Evolutionary conservation across 2,797 vertebrate species (phyloP).

Genomic region (Ceryle rudis): DNA sequence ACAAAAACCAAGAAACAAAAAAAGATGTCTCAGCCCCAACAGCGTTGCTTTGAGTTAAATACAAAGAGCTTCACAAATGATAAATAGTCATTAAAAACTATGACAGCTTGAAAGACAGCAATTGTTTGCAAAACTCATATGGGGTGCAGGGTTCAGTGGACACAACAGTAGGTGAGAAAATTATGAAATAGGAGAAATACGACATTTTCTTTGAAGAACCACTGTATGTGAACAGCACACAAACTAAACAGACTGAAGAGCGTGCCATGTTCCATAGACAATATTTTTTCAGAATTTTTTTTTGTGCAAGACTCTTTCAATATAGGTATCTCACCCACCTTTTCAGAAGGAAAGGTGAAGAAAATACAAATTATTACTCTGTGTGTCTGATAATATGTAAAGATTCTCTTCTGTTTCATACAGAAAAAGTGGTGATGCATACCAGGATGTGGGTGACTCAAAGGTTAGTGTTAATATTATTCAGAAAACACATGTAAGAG

Average conservation of each 20-base stretch:
- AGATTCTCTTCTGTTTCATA: not conserved
- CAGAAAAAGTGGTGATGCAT: not conserved
- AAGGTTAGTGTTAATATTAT: not conserved
- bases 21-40: not conserved
- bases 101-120: not conserved
- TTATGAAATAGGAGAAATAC: not conserved
- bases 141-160: not conserved
- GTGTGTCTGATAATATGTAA: not conserved
- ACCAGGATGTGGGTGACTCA: conserved; percentile 38
- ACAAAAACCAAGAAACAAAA: not conserved
- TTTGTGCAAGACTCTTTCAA: not conserved
- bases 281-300: not conserved
- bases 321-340: not conserved
- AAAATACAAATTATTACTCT: not conserved
- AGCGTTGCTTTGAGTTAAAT: not conserved
- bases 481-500: not conserved
- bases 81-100: not conserved
- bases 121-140: not conserved
- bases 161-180: not conserved
- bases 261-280: not conserved
- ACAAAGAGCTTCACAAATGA: not conserved
- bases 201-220: not conserved
- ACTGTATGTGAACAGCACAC: not conserved
- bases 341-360: not conserved
- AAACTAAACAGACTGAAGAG: not conserved